A percentile compares a stretch with the other conserved stretches of the same genome.
Evolutionary conservation across 2,797 vertebrate genomes (phyloP).

Genomic region (Tragelaphus oryx): DNA sequence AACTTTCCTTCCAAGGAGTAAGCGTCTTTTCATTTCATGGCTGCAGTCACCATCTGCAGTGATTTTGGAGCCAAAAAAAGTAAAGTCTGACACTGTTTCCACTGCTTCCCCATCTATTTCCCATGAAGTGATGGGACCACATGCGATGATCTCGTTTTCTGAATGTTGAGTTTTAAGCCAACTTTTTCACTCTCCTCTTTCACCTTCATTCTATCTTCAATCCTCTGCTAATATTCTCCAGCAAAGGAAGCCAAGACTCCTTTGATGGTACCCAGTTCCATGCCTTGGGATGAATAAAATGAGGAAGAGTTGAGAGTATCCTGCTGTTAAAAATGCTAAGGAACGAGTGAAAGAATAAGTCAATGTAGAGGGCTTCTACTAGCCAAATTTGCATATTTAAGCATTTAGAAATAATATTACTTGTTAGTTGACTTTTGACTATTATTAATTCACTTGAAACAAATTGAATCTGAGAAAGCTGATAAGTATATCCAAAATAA

Average conservation of each 20-base stretch:
- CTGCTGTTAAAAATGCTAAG: not conserved
- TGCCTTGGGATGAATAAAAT: not conserved
- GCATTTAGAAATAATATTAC: not conserved
- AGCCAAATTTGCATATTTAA: not conserved
- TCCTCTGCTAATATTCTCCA: not conserved
- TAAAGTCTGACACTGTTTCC: too few relatives aligned
- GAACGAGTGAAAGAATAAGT: not conserved
- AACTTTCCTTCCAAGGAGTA: too few relatives aligned
- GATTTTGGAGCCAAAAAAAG: too few relatives aligned
- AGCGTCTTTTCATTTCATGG: too few relatives aligned
- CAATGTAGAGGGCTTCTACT: not conserved
- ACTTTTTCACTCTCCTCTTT: too few relatives aligned
- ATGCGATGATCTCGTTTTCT: too few relatives aligned
- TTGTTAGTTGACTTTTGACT: not conserved
- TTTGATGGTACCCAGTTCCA: not conserved
- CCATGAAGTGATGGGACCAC: too few relatives aligned
- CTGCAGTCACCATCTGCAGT: too few relatives aligned
- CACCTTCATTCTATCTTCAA: not conserved
- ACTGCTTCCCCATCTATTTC: too few relatives aligned
- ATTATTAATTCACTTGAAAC: not conserved
- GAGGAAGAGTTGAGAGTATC: too few relatives aligned
- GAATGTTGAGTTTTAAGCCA: too few relatives aligned
- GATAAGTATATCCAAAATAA: not conserved
- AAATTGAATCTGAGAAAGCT: not conserved
- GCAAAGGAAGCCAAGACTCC: not conserved